These are phyloP conservation scores for Mixornis gularis DNA, from an alignment of 2,113 vertebrate genomes.

Conservation along the genomic window DNA sequence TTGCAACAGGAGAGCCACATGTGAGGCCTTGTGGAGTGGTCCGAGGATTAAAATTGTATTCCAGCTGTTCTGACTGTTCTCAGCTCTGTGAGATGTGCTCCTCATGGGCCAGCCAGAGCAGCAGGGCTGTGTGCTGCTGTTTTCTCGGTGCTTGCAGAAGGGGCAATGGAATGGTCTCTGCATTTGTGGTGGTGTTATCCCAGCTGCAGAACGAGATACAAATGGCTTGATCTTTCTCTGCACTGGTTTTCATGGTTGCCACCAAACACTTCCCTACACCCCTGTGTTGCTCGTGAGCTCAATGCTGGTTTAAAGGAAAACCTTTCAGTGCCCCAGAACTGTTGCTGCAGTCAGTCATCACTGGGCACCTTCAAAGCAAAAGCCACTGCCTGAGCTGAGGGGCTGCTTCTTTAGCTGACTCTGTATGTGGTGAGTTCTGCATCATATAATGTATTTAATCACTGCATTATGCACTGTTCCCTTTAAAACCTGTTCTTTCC, in stretches of 20 bases:
- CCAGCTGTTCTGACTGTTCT: background rate
- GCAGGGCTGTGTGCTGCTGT: background rate
- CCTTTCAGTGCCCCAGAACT: background rate
- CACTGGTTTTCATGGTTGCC: background rate
- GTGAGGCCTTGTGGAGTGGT: background rate
- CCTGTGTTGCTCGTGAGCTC: background rate
- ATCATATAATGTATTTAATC: background rate
- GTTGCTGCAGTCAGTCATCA: accelerated
- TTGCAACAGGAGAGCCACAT: background rate
- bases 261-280: background rate
- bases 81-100: background rate
- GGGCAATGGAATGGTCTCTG: background rate
- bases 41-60: background rate
- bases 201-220: background rate
- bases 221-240: background rate
- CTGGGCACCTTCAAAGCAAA: accelerated
- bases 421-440: no score
- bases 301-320: accelerated
- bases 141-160: background rate
- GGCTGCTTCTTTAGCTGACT: background rate
- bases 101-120: accelerated
- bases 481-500: background rate
- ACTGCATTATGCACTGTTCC: background rate
- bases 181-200: accelerated
- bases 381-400: background rate